These are phyloP conservation scores for Phania funesta DNA, from an alignment of 2,888 invertebrate species.

Conservation along the genomic window DNA sequence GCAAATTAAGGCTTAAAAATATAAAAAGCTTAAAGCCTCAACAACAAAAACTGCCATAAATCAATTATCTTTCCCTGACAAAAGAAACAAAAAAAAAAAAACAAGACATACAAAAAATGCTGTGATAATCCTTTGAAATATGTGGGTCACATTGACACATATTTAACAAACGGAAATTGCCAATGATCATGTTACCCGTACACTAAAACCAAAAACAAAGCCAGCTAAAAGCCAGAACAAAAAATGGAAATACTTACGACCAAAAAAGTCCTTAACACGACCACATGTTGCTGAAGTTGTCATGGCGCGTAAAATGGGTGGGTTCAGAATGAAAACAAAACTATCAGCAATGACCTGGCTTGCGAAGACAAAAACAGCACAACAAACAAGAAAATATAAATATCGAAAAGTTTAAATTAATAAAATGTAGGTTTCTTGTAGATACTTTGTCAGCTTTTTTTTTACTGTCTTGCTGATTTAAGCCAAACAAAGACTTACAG, in stretches of 20 bases:
- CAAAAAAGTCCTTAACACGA: conserved; percentile 58
- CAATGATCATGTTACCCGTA: conserved; percentile 63
- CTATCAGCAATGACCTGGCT: conserved; percentile 54
- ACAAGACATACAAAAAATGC: conserved; percentile 31
- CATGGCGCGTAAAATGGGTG: conserved; percentile 66
- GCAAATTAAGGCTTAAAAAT: conserved; percentile 44
- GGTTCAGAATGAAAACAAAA: conserved; percentile 52
- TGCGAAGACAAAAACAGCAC: conserved; percentile 8
- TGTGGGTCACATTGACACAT: conserved; percentile 69
- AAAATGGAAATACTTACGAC: conserved; percentile 23
- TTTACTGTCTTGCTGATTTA: conserved; percentile 23
- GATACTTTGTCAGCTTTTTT: conserved; percentile 31
- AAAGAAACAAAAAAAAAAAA: conserved; percentile 14
- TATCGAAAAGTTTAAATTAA: conserved; percentile 16
- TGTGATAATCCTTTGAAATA: conserved; percentile 71
- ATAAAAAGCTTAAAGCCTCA: conserved; percentile 60
- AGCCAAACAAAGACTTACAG: conserved; percentile 54
- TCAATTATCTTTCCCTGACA: conserved; percentile 54
- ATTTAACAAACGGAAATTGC: conserved; percentile 67
- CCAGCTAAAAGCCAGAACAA: conserved; percentile 28
- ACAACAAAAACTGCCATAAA: conserved; percentile 57
- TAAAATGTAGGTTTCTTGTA: conserved; percentile 54
- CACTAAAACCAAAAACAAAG: conserved; percentile 33
- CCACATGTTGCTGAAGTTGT: conserved; percentile 65
- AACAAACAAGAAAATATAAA: conserved; percentile 24